Evolutionary conservation across 37 sponge, comb jelly and placozoan species (phyloP), one percentile per base, ranked within the genome.

Genomic region (Aplysina aerophoba): DNA sequence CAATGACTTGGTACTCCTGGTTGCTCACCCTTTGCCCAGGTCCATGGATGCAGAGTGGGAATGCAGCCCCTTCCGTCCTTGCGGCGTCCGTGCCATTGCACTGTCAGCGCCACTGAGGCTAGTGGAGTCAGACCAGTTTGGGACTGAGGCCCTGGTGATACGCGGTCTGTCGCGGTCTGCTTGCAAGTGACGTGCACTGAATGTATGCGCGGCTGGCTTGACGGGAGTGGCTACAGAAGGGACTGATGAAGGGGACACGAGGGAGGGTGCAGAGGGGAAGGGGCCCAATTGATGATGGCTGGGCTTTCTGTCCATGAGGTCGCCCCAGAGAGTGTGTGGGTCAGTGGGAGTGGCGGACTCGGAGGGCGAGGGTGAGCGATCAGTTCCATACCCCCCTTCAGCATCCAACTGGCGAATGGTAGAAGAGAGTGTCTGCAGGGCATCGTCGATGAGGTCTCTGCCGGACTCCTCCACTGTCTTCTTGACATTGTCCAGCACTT

Each of bases 381-480:
- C 71, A 6, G 28, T 30, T 2, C 33, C 34, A 35, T 34, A 69
- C 1, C 71, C 27, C 19, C 27, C 17, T 44, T 44, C 50, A 30
- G 33, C 34, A 24, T 75, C 78, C 44, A 75, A 36, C 37, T 75
- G 53, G 2, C 78, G 78, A 63, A 88, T 74, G 34, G 92, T 91
- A 1, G 92, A 87, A 63, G 88, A 67, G 67, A 92, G 83, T 21
- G 87, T 24, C 15, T 38, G 53, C 53, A 75, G 21, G 53, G 78
- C 78, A 41, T 75, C 54, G 22, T 75, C 78, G 22, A 75, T 53
- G 54, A 75, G 93, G 67, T 92, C 90, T 34, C 69, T 81, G 1
- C 78, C 86, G 15, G 86, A 86, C 27, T 89, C 93, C 44, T 92
- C 87, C 0, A 57, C 53, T 16, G 81, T 72, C 41, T 84, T 83